Evolutionary conservation across 1,140 invertebrate genomes (phyloP).

Genomic region (Bombus haemorrhoidalis): DNA sequence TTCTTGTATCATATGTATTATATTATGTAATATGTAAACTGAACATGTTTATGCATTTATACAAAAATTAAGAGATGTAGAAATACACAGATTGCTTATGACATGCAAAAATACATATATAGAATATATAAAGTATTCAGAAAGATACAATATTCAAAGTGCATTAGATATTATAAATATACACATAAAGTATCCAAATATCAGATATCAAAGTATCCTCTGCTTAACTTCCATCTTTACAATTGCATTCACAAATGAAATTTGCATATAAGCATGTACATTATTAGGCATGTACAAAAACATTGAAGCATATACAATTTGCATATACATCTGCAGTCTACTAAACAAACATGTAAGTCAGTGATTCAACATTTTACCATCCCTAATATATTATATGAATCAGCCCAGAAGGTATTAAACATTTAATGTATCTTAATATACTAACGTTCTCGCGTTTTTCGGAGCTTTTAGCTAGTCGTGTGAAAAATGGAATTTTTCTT

Average conservation of each 20-base stretch:
- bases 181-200: neutral
- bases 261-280: neutral
- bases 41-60: neutral
- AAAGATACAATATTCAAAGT: too few species aligned
- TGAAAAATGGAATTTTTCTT: neutral
- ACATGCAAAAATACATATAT: neutral
- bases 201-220: neutral
- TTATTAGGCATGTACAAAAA: neutral
- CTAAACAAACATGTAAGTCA: too few species aligned
- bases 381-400: neutral
- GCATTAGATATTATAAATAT: neutral
- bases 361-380: neutral
- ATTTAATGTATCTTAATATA: neutral
- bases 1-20: neutral
- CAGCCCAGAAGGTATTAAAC: constrained; percentile 1
- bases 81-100: neutral
- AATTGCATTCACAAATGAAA: neutral
- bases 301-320: too few species aligned
- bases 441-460: neutral
- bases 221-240: too few species aligned
- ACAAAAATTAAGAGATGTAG: neutral
- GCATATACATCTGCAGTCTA: too few species aligned
- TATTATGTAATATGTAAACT: neutral
- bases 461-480: neutral
- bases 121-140: too few species aligned